Evolutionary conservation across 2,888 invertebrate species (phyloP), one percentile per base, ranked within the genome.

Genomic region (Oeneis ivallda): DNA sequence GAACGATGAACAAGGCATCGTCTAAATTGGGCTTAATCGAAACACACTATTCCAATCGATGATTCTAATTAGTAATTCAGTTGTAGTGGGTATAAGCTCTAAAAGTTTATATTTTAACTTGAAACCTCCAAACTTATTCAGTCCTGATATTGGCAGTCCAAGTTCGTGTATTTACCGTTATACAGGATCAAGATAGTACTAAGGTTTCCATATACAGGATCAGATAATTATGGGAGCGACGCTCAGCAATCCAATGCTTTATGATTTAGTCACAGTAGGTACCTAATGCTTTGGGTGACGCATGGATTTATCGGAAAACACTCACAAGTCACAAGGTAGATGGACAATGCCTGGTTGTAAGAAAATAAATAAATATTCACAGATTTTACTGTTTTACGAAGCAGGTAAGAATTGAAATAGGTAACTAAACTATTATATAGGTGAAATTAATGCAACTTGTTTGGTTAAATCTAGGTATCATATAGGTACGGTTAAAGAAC

Each of bases 251-350:
- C 37, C 59, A 64, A 68, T 69, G 67, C 26, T 26, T 69, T 64
- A 66, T 72, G 72, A 73, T 54, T 72, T 71, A 73, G 50, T 60
- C 62, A 61, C 53, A 39, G 37, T 59, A n/a, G n/a, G n/a, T n/a
- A n/a, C n/a, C n/a, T n/a, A 52, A 53, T 34, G 39, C 61, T 7
- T 37, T 37, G 37, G 60, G 62, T 72, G 73, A 73, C 70, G 70
- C 71, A 71, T 69, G 57, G n/a, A 39, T 56, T 64, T 59, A 65
- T 69, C 64, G 71, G 66, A 71, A 69, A 70, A 70, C 68, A 66
- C 56, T 60, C 26, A 26, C 26, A 5, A 26, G 26, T 26, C n/a
- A n/a, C n/a, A n/a, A 26, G 26, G 26, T 59, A 19, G 37, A 37
- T 62, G 67, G 77, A 4, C 41, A 19, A 10, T 37, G 19, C n/a